Evolutionary conservation across 53 echinoderm and acorn worm genomes (phyloP), one percentile per base, ranked within the genome.

Genomic region (Holothuria leucospilota): DNA sequence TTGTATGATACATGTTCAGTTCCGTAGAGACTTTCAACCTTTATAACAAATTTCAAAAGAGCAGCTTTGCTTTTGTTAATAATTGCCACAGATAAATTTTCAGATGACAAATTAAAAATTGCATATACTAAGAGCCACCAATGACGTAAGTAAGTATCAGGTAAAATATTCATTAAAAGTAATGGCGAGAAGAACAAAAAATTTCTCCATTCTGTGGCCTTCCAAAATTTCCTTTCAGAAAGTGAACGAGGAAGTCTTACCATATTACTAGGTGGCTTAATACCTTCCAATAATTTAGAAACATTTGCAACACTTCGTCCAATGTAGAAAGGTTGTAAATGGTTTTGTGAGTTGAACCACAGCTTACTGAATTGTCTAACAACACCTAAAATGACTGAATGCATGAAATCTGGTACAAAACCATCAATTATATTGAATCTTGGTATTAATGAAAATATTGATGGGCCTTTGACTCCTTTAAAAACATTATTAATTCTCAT

Each of bases 1-100:
- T 89, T 92, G 46, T 89, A 92, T n/a, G 81, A 89, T 29, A 71
- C 40, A 20, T 91, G 53, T 68, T 85, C 88, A 2, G 10, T 53
- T 53, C 91, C 87, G 63, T 88, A 91, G 24, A 91, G 74, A 25
- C 40, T 67, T 85, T 91, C 88, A 51, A 91, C 42, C 41, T 62
- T 71, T 39, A 80, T 39, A 18, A 91, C 88, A 88, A 91, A 91
- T 84, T 91, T 67, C 21, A 80, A 29, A 27, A 90, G 63, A 40
- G 83, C 81, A 46, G 59, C 20, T 18, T 82, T 66, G 20, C 71
- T 87, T 51, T 71, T 81, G 63, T 86, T 56, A 26, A 87, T 72
- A 71, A 62, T 78, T 56, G 34, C 61, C 25, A 20, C 5, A 63
- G 87, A 25, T 29, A 77, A 23, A 29, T 56, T 75, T 25, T 59